Conservation (phyloP, 2,797 vertebrate genomes). For the Sparus aurata region DNA sequence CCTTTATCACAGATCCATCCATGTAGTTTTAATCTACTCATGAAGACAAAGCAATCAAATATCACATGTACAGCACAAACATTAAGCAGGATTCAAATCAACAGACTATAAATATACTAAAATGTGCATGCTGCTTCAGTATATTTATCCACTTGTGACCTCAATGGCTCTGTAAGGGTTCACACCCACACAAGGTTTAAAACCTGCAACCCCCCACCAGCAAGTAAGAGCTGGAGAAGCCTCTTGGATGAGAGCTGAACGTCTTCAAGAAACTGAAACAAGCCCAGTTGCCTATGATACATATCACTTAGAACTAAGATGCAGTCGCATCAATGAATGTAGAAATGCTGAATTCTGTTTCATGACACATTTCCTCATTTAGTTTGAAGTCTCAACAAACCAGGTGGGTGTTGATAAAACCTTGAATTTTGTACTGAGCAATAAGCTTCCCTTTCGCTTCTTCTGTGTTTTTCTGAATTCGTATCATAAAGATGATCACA, state of each 20-base stretch:
- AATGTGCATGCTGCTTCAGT: too few species aligned
- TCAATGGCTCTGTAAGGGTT: too few species aligned
- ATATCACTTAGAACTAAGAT: too few species aligned
- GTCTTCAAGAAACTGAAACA: too few species aligned
- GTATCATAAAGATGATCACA: background rate
- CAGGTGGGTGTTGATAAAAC: background rate
- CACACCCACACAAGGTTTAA: too few species aligned
- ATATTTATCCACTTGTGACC: too few species aligned
- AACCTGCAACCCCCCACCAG: too few species aligned
- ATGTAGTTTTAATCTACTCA: slow-evolving; percentile 1
- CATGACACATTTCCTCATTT: background rate
- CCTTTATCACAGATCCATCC: background rate
- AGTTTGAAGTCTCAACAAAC: background rate
- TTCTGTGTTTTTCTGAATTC: background rate
- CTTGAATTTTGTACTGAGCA: background rate
- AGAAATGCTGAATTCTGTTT: background rate
- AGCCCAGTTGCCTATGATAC: too few species aligned
- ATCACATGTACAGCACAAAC: background rate
- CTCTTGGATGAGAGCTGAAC: too few species aligned
- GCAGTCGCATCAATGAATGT: background rate
- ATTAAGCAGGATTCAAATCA: background rate
- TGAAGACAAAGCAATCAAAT: background rate
- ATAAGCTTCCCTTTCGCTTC: background rate
- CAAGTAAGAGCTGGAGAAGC: too few species aligned
- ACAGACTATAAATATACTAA: too few species aligned